Evolutionary conservation across 1,140 invertebrate species (phyloP), one percentile per base, ranked within the genome.

Genomic region (Bombus fervidus): DNA sequence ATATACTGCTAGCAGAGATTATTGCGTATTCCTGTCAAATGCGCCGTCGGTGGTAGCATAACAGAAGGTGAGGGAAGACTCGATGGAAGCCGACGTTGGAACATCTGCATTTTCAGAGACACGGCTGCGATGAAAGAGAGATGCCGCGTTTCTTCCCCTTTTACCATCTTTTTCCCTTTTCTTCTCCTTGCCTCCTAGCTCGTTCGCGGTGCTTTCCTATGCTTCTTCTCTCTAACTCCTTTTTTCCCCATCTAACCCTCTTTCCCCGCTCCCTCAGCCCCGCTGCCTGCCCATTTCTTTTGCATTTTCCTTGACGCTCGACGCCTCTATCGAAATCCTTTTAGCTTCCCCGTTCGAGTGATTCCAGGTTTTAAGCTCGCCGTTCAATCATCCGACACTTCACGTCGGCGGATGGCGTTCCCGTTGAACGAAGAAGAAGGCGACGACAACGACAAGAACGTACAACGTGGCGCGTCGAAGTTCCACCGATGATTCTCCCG

Each of bases 11-110:
- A 62, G 87, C 86, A 91, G 90, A 89, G 91, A 92, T 92, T 92
- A 91, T 92, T 92, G 92, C 91, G 87, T 86, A 90, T 90, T 88
- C 88, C 90, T 87, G 89, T 91, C 89, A 89, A 90, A 86, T 83
- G 83, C 83, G 77, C 80, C 83, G 75, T 75, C 81, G 71, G 68
- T 81, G 64, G 83, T 86, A 83, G 85, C 83, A 66, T 79, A 62
- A 66, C 75, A 73, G 87, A 85, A 74, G 75, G 76, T 53, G 73
- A 76, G 86, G 73, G 74, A 85, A 88, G 84, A 76, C 78, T 28
- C 57, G 64, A 89, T 73, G 31, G 37, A 39, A 69, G 73, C 28
- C 62, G 81, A 59, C 69, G 85, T 28, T 81, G 66, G 82, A 90
- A 85, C 89, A 90, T 90, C 86, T 83, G 89, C 86, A 90, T 90